A percentile compares a stretch with the other conserved stretches of the same genome.
Evolutionary conservation across 2,888 invertebrate genomes (phyloP).

Genomic region (Tuta absoluta): DNA sequence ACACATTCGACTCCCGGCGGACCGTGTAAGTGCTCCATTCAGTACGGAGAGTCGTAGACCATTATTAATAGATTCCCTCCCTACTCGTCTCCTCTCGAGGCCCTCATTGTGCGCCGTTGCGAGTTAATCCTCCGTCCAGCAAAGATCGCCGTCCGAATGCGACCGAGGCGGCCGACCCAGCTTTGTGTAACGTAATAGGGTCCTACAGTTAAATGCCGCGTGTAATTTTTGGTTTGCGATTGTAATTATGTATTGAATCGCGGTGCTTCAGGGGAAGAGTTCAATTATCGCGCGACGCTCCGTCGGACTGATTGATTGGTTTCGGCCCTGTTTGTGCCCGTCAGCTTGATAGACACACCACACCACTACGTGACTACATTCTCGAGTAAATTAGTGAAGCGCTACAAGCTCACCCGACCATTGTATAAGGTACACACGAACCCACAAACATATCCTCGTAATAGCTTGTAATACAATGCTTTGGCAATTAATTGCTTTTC

Average conservation of each 20-base stretch:
- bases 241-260: conserved; percentile 78
- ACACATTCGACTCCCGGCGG: conserved; percentile 76
- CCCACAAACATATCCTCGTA: conserved; percentile 9
- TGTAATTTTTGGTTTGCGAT: conserved; percentile 80
- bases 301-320: conserved; percentile 74
- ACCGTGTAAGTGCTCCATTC: conserved; percentile 79
- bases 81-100: conserved; percentile 65
- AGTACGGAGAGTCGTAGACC: conserved; percentile 69
- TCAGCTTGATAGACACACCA: conserved; percentile 65
- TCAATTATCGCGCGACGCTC: conserved; percentile 75
- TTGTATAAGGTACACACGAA: conserved; percentile 28
- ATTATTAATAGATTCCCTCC: conserved; percentile 78
- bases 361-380: conserved; percentile 56
- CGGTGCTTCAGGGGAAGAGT: conserved; percentile 70
- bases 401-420: conserved; percentile 46
- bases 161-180: conserved; percentile 62
- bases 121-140: conserved; percentile 75
- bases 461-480: conserved; percentile 12
- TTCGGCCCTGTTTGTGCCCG: conserved; percentile 64
- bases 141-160: conserved; percentile 74
- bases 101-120: conserved; percentile 70
- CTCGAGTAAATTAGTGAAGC: conserved; percentile 63
- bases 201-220: conserved; percentile 74
- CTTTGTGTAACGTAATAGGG: conserved; percentile 75
- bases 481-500: not conserved